Conservation (phyloP, 2,113 vertebrate genomes). For the Phalacrocorax aristotelis region DNA sequence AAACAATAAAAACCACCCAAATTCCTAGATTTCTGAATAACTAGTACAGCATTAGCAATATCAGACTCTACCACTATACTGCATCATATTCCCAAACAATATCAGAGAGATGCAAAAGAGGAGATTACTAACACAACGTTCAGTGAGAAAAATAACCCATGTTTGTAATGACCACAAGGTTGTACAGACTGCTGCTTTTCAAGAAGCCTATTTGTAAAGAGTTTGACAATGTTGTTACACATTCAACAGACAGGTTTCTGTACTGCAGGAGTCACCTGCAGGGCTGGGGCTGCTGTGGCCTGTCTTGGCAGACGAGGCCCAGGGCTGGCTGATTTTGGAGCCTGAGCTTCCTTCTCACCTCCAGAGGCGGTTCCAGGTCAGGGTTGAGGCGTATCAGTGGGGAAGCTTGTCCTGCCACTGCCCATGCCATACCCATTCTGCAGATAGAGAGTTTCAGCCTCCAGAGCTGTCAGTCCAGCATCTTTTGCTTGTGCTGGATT, state of each 20-base stretch:
- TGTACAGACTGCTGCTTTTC: neutral
- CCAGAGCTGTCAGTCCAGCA: neutral
- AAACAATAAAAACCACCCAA: neutral
- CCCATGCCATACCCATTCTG: neutral
- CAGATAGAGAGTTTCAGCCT: neutral
- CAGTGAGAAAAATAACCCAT: neutral
- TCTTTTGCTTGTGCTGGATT: neutral
- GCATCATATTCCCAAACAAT: neutral
- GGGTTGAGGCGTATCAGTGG: neutral
- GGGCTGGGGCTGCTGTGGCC: neutral
- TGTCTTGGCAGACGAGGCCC: neutral
- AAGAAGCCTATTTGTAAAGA: neutral
- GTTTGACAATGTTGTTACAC: neutral
- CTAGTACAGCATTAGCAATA: neutral
- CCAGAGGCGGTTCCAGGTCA: neutral
- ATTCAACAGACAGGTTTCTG: fast-evolving
- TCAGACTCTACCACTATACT: neutral
- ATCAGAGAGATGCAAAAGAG: neutral
- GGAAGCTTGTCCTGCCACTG: neutral
- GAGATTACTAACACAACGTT: fast-evolving
- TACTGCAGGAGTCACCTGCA: neutral
- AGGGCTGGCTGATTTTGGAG: neutral
- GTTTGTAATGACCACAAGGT: neutral
- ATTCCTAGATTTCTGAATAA: neutral
- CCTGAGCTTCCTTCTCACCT: neutral